These are phyloP conservation scores for Brassicogethes aeneus DNA, from an alignment of 2,888 invertebrate species.

Conservation along the genomic window DNA sequence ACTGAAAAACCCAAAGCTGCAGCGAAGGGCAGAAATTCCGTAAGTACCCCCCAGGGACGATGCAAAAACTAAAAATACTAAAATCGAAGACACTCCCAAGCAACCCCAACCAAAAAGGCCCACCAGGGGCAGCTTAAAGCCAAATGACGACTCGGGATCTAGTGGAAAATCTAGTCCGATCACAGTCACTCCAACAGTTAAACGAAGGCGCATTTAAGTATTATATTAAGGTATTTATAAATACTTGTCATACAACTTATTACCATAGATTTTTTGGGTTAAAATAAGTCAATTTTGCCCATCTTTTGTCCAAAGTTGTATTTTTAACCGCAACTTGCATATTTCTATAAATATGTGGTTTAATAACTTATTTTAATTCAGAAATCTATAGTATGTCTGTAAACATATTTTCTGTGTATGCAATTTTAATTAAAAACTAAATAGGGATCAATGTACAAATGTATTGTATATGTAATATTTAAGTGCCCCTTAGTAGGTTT, in stretches of 20 bases:
- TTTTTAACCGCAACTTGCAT: too few species aligned
- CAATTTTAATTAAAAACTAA: too few species aligned
- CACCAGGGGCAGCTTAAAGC: slow-evolving; percentile 40
- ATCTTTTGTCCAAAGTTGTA: too few species aligned
- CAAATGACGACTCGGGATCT: slow-evolving; percentile 36
- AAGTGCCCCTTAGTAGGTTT: neutral
- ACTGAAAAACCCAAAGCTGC: slow-evolving; percentile 28
- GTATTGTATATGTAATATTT: neutral
- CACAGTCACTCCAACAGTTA: slow-evolving; percentile 28
- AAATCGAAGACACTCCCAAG: slow-evolving; percentile 32
- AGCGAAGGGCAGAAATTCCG: slow-evolving; percentile 22
- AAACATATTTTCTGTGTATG: too few species aligned
- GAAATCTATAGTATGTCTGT: too few species aligned
- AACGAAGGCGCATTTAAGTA: slow-evolving; percentile 29
- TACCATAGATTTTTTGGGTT: too few species aligned
- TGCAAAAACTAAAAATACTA: slow-evolving; percentile 20
- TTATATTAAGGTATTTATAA: neutral
- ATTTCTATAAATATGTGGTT: neutral
- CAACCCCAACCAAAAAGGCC: slow-evolving; percentile 36
- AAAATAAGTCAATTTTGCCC: too few species aligned
- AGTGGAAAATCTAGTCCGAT: slow-evolving; percentile 39
- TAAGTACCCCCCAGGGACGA: slow-evolving; percentile 20
- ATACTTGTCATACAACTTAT: too few species aligned
- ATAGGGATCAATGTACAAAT: neutral
- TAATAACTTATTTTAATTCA: neutral